A percentile compares a stretch with the other conserved stretches of the same genome.
Conservation (phyloP, 2,797 vertebrate species). For the Anabas testudineus region DNA sequence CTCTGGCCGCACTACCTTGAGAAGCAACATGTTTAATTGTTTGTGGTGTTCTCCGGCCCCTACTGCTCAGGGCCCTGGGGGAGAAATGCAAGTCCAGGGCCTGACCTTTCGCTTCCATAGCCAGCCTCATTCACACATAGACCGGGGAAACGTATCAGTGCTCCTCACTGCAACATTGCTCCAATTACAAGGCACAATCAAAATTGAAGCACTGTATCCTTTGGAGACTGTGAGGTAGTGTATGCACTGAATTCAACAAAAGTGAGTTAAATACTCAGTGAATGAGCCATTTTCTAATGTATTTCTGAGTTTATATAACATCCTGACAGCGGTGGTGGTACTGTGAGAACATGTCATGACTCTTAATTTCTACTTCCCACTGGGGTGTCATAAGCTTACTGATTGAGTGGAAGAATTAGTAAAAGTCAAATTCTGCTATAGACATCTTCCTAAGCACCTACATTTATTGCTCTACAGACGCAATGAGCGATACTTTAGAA, state of each 20-base stretch:
- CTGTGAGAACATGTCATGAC: constrained; percentile 1
- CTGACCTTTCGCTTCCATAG: constrained; percentile 85
- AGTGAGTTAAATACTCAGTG: constrained; percentile 26
- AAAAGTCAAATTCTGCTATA: constrained; percentile 56
- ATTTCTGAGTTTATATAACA: constrained; percentile 22
- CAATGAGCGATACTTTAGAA: constrained; percentile 62
- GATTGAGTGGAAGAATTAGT: constrained; percentile 41
- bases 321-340: constrained; percentile 7
- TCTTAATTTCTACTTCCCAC: constrained; percentile 46
- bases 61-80: constrained; percentile 80
- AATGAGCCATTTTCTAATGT: constrained; percentile 24
- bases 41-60: constrained; percentile 84
- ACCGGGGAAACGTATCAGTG: constrained; percentile 84
- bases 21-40: constrained; percentile 88
- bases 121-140: constrained; percentile 83
- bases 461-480: constrained; percentile 64
- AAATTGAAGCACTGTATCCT: constrained; percentile 68
- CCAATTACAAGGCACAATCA: constrained; percentile 87
- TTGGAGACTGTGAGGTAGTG: constrained; percentile 42
- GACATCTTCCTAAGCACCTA: constrained; percentile 59
- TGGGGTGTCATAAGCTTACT: constrained; percentile 32
- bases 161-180: constrained; percentile 81
- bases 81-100: constrained; percentile 80
- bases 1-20: constrained; percentile 68
- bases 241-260: constrained; percentile 45